These are phyloP conservation scores for Petrolisthes cinctipes DNA, from an alignment of 2,888 invertebrate species.

Conservation along the genomic window DNA sequence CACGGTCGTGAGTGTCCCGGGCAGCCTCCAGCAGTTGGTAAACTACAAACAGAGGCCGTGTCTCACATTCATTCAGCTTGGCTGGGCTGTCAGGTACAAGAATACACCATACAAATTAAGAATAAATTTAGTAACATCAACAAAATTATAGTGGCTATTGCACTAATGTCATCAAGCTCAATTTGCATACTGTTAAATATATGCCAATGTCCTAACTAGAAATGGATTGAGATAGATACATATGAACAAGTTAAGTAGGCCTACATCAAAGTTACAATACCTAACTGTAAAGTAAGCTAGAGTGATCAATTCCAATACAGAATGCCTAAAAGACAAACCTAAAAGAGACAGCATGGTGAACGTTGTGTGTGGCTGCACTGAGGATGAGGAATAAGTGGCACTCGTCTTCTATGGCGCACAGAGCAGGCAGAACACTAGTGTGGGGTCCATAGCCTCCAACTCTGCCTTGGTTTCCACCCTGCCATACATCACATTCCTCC, in stretches of 20 bases:
- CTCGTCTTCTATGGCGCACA: slow-evolving; percentile 53
- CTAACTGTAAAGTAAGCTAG: no score
- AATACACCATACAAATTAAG: background rate
- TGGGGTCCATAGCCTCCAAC: slow-evolving; percentile 30
- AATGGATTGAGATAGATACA: no score
- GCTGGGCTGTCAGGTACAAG: slow-evolving; percentile 47
- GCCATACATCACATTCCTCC: background rate
- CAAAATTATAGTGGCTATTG: background rate
- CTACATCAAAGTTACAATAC: no score
- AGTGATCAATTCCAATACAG: no score
- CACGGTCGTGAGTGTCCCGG: slow-evolving; percentile 50
- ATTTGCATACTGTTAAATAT: no score
- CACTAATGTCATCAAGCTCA: no score
- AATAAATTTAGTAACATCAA: background rate
- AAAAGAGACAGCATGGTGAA: slow-evolving; percentile 57
- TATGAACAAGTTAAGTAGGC: no score
- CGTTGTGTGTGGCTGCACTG: slow-evolving; percentile 27
- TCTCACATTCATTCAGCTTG: slow-evolving; percentile 52
- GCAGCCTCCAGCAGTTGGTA: slow-evolving; percentile 60
- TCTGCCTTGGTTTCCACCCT: background rate
- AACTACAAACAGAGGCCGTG: slow-evolving; percentile 55
- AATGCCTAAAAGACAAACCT: slow-evolving; percentile 27
- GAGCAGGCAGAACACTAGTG: slow-evolving; percentile 43
- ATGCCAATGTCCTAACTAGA: no score
- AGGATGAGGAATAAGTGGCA: slow-evolving; percentile 48